phyloP scores from a whole-genome alignment of 2,797 vertebrate species.

The Anniella stebbinsi region DNA sequence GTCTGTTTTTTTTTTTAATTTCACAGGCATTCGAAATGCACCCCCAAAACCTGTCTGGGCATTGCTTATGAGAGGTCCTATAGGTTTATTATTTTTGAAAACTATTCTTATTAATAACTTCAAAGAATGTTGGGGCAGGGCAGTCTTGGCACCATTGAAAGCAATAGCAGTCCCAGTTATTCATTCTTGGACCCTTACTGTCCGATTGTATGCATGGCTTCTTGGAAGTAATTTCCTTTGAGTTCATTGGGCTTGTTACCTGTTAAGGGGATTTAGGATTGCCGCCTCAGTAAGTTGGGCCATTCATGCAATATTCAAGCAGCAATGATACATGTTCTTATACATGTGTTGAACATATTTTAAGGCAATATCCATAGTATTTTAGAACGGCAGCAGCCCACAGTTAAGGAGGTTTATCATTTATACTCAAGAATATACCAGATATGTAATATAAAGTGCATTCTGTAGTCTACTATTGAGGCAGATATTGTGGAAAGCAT shows the following conservation, averaged over 20 bases:
- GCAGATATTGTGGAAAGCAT: slow-evolving; percentile 37
- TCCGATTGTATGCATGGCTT: background rate
- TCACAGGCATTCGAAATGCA: background rate
- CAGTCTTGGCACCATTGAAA: background rate
- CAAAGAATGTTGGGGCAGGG: background rate
- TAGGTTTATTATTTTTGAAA: background rate
- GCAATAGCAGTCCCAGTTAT: background rate
- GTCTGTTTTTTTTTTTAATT: background rate
- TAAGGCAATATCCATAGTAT: background rate
- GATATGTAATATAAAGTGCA: background rate
- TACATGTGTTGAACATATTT: background rate
- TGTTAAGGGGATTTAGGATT: background rate
- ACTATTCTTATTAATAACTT: slow-evolving; percentile 10
- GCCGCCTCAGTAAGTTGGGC: background rate
- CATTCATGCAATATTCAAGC: background rate
- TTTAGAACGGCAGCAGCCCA: background rate
- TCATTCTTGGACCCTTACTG: background rate
- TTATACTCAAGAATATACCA: background rate
- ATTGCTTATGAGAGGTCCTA: background rate
- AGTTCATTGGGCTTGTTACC: background rate
- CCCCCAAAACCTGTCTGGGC: background rate
- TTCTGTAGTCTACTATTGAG: background rate
- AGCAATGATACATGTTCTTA: background rate
- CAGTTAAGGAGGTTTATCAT: background rate
- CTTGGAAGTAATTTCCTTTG: background rate